Evolutionary conservation across 2,888 invertebrate species (phyloP).

Genomic region (Patella pellucida): DNA sequence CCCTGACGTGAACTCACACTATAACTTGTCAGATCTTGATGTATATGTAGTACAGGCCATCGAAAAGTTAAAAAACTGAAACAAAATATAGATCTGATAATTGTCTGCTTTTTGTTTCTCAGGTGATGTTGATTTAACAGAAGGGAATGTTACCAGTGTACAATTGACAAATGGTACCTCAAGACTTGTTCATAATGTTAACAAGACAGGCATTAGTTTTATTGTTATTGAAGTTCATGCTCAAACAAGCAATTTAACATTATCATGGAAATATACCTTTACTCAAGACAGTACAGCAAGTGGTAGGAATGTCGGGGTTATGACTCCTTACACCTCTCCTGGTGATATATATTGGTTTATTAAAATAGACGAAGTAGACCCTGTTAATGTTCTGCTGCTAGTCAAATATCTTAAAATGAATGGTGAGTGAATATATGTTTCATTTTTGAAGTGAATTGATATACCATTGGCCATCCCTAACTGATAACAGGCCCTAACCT

Average conservation of each 20-base stretch:
- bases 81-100: too few relatives aligned
- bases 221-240: conserved; percentile 37
- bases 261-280: conserved; percentile 34
- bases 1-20: too few relatives aligned
- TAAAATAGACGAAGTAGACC: conserved; percentile 29
- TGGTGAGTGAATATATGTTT: conserved; percentile 26
- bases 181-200: too few relatives aligned
- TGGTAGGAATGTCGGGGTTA: conserved; percentile 43
- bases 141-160: too few relatives aligned
- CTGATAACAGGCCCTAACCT: too few relatives aligned
- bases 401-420: conserved; percentile 22
- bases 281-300: conserved; percentile 27
- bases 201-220: not conserved
- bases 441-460: not conserved
- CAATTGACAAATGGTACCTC: too few relatives aligned
- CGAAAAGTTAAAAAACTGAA: too few relatives aligned
- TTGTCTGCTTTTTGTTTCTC: too few relatives aligned
- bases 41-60: too few relatives aligned
- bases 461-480: too few relatives aligned
- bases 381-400: conserved; percentile 32
- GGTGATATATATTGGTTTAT: conserved; percentile 36
- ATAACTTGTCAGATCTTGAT: too few relatives aligned
- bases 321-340: conserved; percentile 10
- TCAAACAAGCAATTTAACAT: conserved; percentile 37
- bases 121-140: too few relatives aligned